Evolutionary conservation across 2,888 invertebrate species (phyloP).

Genomic region (Syrista parreyssii): DNA sequence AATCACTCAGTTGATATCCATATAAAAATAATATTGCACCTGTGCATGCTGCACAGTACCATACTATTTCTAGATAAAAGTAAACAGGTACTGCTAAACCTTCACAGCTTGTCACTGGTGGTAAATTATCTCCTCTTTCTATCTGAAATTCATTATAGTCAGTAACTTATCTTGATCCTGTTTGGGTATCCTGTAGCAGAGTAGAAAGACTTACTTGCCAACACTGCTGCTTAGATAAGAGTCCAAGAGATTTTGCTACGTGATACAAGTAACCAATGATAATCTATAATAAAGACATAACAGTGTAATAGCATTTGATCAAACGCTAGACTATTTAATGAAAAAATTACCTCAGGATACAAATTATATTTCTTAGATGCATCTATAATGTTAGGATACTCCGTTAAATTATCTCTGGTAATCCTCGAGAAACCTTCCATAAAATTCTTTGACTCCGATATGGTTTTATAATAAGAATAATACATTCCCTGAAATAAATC

Average conservation of each 20-base stretch:
- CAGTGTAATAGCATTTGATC: not conserved
- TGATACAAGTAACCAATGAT: conserved; percentile 69
- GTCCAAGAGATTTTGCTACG: conserved; percentile 59
- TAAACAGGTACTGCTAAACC: conserved; percentile 84
- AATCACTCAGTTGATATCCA: conserved; percentile 76
- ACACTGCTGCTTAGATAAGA: conserved; percentile 52
- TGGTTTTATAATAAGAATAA: conserved; percentile 87
- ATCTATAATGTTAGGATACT: conserved; percentile 85
- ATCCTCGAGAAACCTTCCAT: conserved; percentile 73
- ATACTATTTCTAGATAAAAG: conserved; percentile 84
- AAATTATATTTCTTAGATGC: conserved; percentile 85
- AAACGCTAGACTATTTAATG: not conserved
- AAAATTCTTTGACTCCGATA: conserved; percentile 76
- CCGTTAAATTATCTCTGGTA: conserved; percentile 80
- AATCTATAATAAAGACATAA: conserved; percentile 46
- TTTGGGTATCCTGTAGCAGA: not conserved
- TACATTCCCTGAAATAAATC: conserved; percentile 76
- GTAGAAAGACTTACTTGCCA: conserved; percentile 62
- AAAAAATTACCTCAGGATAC: conserved; percentile 79
- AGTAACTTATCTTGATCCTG: not conserved
- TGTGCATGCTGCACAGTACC: conserved; percentile 80
- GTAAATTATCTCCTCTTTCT: conserved; percentile 73
- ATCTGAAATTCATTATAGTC: conserved; percentile 61
- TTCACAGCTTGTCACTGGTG: conserved; percentile 79
- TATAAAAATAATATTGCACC: conserved; percentile 76